phyloP scores from a whole-genome alignment of 2,888 invertebrate species.

The Zygothrica quintamaculata region DNA sequence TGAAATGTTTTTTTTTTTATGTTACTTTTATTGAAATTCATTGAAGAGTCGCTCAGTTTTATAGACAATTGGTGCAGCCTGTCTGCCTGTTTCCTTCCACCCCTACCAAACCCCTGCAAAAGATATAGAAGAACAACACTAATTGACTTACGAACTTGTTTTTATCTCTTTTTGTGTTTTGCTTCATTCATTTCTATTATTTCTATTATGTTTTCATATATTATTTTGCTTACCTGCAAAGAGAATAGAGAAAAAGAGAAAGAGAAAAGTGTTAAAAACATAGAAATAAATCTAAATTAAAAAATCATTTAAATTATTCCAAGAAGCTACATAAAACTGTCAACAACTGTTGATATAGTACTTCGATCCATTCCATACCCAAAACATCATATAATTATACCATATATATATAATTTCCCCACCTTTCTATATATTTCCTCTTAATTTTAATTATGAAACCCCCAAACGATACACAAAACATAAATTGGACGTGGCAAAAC shows the following conservation, averaged over 20 bases:
- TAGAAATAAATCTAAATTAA: conserved; percentile 34
- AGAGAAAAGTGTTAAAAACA: conserved; percentile 52
- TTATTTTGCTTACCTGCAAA: conserved; percentile 71
- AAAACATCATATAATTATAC: neutral
- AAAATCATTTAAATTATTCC: conserved; percentile 30
- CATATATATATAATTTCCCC: conserved; percentile 1
- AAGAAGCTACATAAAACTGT: conserved; percentile 50
- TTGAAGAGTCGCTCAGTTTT: conserved; percentile 32
- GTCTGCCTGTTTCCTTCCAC: no score
- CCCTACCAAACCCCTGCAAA: neutral
- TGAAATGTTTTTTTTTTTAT: conserved; percentile 27
- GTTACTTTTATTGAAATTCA: conserved; percentile 63
- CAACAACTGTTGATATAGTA: conserved; percentile 39
- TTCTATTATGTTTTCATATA: conserved; percentile 7
- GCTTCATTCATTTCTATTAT: conserved; percentile 1
- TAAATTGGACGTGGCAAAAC: conserved; percentile 50
- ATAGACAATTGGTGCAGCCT: no score
- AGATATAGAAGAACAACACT: conserved; percentile 37
- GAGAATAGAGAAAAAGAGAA: conserved; percentile 42
- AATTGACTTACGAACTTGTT: conserved; percentile 68
- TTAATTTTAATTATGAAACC: conserved; percentile 42
- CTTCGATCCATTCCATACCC: neutral
- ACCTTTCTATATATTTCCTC: conserved; percentile 29
- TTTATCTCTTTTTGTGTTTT: conserved; percentile 17
- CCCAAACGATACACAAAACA: conserved; percentile 28